Conservation (phyloP, 1,140 invertebrate genomes). For the Zophobas atratus region DNA sequence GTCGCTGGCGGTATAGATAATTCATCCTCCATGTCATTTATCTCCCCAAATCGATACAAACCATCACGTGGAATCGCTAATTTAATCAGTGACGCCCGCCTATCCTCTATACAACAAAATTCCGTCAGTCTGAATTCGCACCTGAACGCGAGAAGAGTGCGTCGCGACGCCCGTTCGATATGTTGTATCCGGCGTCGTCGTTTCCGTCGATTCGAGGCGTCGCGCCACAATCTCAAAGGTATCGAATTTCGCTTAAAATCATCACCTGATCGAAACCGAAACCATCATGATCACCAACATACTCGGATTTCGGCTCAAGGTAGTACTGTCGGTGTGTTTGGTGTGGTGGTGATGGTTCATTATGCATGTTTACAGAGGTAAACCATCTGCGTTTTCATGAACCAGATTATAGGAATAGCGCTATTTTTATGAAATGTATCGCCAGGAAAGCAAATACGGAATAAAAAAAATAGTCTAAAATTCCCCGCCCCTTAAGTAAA, state of each 20-base stretch:
- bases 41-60: constrained; percentile 12
- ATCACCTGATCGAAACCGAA: constrained; percentile 18
- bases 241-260: constrained; percentile 17
- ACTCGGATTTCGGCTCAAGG: constrained; percentile 57
- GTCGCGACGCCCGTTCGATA: constrained; percentile 20
- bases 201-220: neutral
- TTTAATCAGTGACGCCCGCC: neutral
- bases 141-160: constrained; percentile 24
- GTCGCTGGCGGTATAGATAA: constrained; percentile 2
- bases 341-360: neutral
- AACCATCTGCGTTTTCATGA: too few species aligned
- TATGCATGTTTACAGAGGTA: neutral
- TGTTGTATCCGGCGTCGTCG: constrained; percentile 13
- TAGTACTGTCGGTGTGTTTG: constrained; percentile 29
- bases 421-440: too few species aligned
- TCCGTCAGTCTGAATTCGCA: constrained; percentile 27
- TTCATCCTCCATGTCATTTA: neutral
- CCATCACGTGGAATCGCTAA: constrained; percentile 35
- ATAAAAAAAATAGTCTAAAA: too few species aligned
- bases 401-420: too few species aligned
- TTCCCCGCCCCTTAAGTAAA: too few species aligned
- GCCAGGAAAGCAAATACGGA: too few species aligned
- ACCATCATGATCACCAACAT: constrained; percentile 59
- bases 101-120: constrained; percentile 4
- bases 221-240: neutral